A percentile compares a stretch with the other conserved stretches of the same genome.
Conservation (phyloP, 2,797 vertebrate genomes). For the Liasis olivaceus region DNA sequence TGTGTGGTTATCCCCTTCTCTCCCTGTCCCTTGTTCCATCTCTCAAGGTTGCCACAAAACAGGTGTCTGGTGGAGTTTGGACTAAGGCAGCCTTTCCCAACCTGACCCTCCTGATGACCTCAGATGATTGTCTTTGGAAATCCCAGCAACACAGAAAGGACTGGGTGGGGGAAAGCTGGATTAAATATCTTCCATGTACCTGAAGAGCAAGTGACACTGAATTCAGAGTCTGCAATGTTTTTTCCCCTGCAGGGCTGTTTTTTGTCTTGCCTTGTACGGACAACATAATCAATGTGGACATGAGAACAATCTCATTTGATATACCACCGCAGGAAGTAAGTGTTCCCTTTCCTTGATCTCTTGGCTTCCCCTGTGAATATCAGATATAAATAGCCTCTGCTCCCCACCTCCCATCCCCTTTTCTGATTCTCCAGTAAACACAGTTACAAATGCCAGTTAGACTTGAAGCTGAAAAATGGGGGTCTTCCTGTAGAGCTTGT, state of each 20-base stretch:
- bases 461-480: background rate
- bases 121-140: rapidly evolving
- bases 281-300: slow-evolving; percentile 96
- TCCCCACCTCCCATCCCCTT: rapidly evolving
- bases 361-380: background rate
- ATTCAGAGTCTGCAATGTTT: background rate
- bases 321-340: slow-evolving; percentile 95
- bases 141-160: background rate
- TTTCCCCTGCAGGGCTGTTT: slow-evolving; percentile 83
- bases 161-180: background rate
- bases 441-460: background rate
- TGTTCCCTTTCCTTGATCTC: background rate
- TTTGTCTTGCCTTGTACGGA: slow-evolving; percentile 95
- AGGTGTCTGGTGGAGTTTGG: background rate
- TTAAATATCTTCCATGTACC: background rate
- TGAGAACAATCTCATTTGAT: slow-evolving; percentile 95
- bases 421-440: background rate
- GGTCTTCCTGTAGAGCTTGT: background rate
- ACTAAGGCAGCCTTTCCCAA: background rate
- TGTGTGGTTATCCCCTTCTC: background rate
- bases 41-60: background rate
- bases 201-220: background rate
- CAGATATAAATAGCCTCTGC: background rate
- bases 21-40: background rate
- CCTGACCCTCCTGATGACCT: background rate